phyloP scores from a whole-genome alignment of 2,888 invertebrate species.

The Rhingia rostrata region DNA sequence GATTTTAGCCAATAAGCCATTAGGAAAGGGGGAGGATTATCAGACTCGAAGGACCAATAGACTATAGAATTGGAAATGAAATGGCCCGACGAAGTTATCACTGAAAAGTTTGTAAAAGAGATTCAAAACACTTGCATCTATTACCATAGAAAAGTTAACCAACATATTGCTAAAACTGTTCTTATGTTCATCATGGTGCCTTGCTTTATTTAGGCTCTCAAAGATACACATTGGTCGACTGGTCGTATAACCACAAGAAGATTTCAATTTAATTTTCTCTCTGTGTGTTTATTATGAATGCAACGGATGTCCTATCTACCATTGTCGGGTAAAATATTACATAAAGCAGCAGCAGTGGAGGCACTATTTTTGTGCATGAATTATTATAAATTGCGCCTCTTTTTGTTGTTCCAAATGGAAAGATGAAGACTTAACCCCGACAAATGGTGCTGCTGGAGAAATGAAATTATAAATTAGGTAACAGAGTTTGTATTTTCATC shows the following conservation, averaged over 20 bases:
- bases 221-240: too few relatives aligned
- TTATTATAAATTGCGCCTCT: slow-evolving; percentile 46
- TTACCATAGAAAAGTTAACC: too few relatives aligned
- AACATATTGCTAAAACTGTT: too few relatives aligned
- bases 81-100: too few relatives aligned
- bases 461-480: slow-evolving; percentile 69
- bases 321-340: slow-evolving; percentile 67
- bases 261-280: slow-evolving; percentile 20
- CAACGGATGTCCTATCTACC: slow-evolving; percentile 66
- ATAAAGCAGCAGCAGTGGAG: slow-evolving; percentile 35
- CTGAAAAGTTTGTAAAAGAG: too few relatives aligned
- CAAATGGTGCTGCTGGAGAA: slow-evolving; percentile 48
- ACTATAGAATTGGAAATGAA: too few relatives aligned
- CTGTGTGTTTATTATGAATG: slow-evolving; percentile 56
- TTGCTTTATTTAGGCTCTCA: too few relatives aligned
- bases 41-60: background rate
- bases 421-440: slow-evolving; percentile 21
- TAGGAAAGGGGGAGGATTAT: background rate
- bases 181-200: too few relatives aligned
- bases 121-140: too few relatives aligned
- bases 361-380: slow-evolving; percentile 41
- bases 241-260: background rate
- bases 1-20: background rate
- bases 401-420: background rate
- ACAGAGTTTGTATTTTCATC: slow-evolving; percentile 35